Percentiles rank a stretch among this genome's conserved stretches.
These are phyloP conservation scores for Otocyon megalotis DNA, from an alignment of 2,113 vertebrate species.

Conservation along the genomic window DNA sequence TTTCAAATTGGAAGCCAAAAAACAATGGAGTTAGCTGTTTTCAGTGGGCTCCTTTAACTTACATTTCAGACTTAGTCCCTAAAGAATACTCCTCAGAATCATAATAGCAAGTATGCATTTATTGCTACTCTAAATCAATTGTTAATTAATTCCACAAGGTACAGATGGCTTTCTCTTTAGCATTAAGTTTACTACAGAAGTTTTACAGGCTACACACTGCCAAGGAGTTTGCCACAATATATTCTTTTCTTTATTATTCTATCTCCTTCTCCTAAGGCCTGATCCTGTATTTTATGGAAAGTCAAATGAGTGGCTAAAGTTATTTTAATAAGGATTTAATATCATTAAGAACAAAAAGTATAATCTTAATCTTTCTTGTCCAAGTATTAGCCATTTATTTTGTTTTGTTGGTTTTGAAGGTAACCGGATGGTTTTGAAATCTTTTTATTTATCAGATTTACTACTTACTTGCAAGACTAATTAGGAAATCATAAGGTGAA, in stretches of 20 bases:
- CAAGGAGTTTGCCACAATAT: neutral
- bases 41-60: constrained; percentile 65
- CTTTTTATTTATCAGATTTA: neutral
- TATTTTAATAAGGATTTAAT: neutral
- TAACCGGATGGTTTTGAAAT: neutral
- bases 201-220: constrained; percentile 70
- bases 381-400: neutral
- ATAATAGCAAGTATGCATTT: constrained; percentile 84
- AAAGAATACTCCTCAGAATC: constrained; percentile 80
- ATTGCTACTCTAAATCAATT: constrained; percentile 85
- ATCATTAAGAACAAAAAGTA: neutral
- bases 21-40: constrained; percentile 71
- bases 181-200: constrained; percentile 78
- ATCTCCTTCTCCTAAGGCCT: neutral
- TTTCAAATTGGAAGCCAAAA: constrained; percentile 69
- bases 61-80: constrained; percentile 73
- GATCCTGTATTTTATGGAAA: neutral
- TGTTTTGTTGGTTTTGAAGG: neutral
- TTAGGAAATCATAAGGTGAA: neutral
- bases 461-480: neutral
- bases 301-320: neutral
- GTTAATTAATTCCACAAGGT: constrained; percentile 87
- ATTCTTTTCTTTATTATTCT: constrained; percentile 5
- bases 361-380: neutral
- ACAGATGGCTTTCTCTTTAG: constrained; percentile 85